phyloP scores from a whole-genome alignment of 2,113 vertebrate genomes.

The Merops nubicus region DNA sequence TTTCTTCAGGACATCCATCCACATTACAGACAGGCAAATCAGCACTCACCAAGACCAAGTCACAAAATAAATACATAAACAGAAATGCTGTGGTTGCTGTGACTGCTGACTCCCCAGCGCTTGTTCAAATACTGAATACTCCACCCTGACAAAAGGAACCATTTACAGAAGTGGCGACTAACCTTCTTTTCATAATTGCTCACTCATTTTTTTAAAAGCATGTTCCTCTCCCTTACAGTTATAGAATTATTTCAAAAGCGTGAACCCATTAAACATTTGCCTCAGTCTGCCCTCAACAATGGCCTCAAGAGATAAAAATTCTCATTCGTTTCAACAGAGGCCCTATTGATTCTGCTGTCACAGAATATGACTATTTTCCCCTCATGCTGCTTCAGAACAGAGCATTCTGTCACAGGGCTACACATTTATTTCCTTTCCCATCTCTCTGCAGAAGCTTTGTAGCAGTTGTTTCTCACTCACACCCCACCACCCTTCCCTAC shows the following conservation, averaged over 20 bases:
- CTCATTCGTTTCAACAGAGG: conserved; percentile 39
- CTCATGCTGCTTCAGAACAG: neutral
- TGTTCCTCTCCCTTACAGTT: conserved; percentile 51
- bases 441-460: neutral
- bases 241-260: conserved; percentile 57
- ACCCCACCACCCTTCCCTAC: neutral
- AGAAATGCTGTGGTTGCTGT: neutral
- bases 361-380: conserved; percentile 22
- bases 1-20: neutral
- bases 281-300: conserved; percentile 55
- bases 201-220: conserved; percentile 47
- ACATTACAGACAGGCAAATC: neutral
- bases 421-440: neutral
- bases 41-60: neutral
- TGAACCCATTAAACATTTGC: conserved; percentile 55
- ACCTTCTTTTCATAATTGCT: conserved; percentile 57
- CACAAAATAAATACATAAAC: neutral
- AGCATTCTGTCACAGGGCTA: neutral
- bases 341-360: conserved; percentile 38
- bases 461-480: neutral
- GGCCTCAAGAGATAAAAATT: conserved; percentile 47
- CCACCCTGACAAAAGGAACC: neutral
- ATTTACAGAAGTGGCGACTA: neutral
- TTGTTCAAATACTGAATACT: neutral
- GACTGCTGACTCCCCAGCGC: neutral